Conservation (phyloP, 2,888 invertebrate genomes). For the Scelioninae gen. 1 region DNA sequence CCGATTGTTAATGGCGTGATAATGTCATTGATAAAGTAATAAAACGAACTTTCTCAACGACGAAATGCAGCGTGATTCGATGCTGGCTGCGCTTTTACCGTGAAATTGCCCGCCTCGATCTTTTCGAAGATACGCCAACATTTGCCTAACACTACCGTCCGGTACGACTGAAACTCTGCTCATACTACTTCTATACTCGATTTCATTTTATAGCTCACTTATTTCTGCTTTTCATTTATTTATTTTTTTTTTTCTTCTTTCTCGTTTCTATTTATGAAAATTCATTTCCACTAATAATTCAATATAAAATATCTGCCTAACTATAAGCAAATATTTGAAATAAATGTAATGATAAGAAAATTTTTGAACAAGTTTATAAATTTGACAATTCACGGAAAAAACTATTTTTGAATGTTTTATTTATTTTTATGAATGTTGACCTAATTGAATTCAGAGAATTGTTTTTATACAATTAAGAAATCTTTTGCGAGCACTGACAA, state of each 20-base stretch:
- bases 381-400: no score
- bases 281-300: not conserved
- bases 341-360: no score
- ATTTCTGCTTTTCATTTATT: not conserved
- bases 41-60: slow-evolving; percentile 60
- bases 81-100: slow-evolving; percentile 29
- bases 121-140: slow-evolving; percentile 25
- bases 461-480: no score
- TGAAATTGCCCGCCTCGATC: slow-evolving; percentile 35
- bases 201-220: slow-evolving; percentile 22
- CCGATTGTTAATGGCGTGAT: slow-evolving; percentile 68
- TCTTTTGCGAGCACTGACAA: no score
- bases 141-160: slow-evolving; percentile 18
- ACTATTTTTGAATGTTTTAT: no score
- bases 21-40: slow-evolving; percentile 61
- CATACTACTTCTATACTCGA: slow-evolving; percentile 33
- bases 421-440: no score
- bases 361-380: no score
- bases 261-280: not conserved
- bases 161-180: slow-evolving; percentile 19
- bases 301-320: no score
- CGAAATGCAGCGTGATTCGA: slow-evolving; percentile 43
- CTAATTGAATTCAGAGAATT: no score
- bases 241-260: not conserved
- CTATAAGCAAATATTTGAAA: no score